phyloP scores from a whole-genome alignment of 1,140 invertebrate species.

The Ooceraea biroi region DNA sequence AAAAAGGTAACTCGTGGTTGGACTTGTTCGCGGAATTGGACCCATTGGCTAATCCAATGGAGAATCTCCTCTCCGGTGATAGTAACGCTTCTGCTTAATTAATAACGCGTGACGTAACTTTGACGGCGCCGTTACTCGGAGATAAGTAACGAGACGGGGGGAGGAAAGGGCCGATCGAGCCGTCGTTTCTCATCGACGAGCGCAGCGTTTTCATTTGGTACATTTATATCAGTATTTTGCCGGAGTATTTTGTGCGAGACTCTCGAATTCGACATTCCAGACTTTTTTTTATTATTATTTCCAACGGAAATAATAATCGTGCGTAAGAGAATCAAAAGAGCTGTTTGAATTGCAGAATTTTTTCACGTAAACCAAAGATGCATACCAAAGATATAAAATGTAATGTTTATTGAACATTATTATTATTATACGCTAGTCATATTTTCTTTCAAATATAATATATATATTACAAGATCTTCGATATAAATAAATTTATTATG shows the following conservation, averaged over 20 bases:
- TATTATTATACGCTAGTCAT: conserved; percentile 64
- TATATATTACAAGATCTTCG: conserved; percentile 57
- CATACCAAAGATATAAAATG: conserved; percentile 72
- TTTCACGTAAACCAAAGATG: conserved; percentile 57
- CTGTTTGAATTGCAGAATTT: conserved; percentile 62
- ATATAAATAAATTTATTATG: conserved; percentile 69
- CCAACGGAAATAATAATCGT: conserved; percentile 17
- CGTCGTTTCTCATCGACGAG: conserved; percentile 57
- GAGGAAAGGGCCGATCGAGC: conserved; percentile 29
- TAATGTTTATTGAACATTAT: conserved; percentile 66
- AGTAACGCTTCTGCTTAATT: conserved; percentile 82
- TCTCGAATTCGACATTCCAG: conserved; percentile 64
- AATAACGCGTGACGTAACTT: conserved; percentile 36
- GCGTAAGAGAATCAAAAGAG: conserved; percentile 65
- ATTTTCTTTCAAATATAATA: conserved; percentile 63
- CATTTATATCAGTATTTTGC: conserved; percentile 44
- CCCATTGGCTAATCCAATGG: conserved; percentile 90
- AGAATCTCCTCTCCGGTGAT: conserved; percentile 78
- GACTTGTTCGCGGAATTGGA: conserved; percentile 97
- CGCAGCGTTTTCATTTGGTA: conserved; percentile 19
- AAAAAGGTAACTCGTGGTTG: conserved; percentile 90
- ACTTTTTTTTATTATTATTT: conserved; percentile 61
- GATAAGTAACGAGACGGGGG: conserved; percentile 61
- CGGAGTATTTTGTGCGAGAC: not conserved
- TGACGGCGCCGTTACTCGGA: conserved; percentile 48